phyloP scores from a whole-genome alignment of 1,140 invertebrate genomes.

The Neoseiulus cucumeris region DNA sequence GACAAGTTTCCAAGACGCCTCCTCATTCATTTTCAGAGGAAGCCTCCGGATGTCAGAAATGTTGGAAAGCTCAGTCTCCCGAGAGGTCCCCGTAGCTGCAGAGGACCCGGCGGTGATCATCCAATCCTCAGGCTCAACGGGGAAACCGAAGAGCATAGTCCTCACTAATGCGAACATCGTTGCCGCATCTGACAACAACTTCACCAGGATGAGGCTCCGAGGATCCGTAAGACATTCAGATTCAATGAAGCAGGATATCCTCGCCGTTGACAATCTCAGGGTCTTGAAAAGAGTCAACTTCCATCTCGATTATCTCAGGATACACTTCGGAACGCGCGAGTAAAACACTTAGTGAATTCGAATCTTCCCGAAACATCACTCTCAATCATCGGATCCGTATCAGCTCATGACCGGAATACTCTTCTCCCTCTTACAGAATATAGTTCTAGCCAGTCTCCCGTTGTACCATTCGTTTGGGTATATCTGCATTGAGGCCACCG shows the following conservation, averaged over 20 bases:
- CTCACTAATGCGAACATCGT: not conserved
- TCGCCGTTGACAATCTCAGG: not conserved
- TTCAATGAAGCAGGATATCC: no score
- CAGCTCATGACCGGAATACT: not conserved
- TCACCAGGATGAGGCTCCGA: not conserved
- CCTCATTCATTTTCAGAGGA: no score
- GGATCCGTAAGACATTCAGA: not conserved
- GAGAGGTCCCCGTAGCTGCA: no score
- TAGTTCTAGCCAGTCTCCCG: not conserved
- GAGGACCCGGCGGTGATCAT: not conserved
- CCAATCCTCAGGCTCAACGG: not conserved
- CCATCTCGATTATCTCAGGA: not conserved
- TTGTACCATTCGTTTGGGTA: slow-evolving; percentile 6
- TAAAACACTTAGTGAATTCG: no score
- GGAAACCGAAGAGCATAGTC: not conserved
- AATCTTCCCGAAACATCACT: no score
- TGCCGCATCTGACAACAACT: not conserved
- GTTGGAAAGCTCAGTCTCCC: no score
- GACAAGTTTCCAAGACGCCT: no score
- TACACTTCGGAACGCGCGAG: no score
- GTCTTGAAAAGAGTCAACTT: not conserved
- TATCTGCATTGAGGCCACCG: not conserved
- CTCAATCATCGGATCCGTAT: no score
- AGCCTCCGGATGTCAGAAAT: no score
- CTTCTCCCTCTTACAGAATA: not conserved